These are phyloP conservation scores for Reinhardtius hippoglossoides DNA, from an alignment of 2,113 vertebrate species.

Conservation along the genomic window DNA sequence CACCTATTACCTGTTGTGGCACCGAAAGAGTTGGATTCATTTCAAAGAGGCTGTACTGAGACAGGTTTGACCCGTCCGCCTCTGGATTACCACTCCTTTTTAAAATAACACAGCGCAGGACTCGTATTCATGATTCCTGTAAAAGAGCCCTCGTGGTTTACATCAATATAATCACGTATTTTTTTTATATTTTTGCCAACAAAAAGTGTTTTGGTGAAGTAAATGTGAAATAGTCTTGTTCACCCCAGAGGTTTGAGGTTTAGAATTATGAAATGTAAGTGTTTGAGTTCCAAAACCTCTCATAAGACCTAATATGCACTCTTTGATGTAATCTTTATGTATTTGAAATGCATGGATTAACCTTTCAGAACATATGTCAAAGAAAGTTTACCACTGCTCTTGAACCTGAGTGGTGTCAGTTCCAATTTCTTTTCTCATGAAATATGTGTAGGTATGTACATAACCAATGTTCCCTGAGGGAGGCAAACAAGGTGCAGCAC, in stretches of 20 bases:
- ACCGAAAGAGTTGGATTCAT: constrained; percentile 60
- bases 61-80: constrained; percentile 28
- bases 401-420: constrained; percentile 6
- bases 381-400: not conserved
- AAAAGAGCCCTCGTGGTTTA: not conserved
- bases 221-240: constrained; percentile 28
- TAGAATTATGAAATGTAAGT: not conserved
- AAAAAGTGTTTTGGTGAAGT: not conserved
- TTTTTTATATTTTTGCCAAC: not conserved
- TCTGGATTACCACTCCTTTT: constrained; percentile 8
- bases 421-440: constrained; percentile 8
- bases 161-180: not conserved
- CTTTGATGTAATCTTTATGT: not conserved
- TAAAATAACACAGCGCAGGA: constrained; percentile 1
- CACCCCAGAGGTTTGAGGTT: not conserved
- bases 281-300: not conserved
- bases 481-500: not conserved
- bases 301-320: no score
- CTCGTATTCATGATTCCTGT: not conserved
- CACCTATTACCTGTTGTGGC: constrained; percentile 65
- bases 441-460: not conserved
- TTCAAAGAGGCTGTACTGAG: constrained; percentile 39
- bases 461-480: not conserved
- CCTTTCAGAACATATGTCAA: not conserved
- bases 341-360: not conserved